Percentiles rank a stretch among this genome's conserved stretches.
phyloP scores from a whole-genome alignment of 2,888 invertebrate species.

The Blastobasis adustella region DNA sequence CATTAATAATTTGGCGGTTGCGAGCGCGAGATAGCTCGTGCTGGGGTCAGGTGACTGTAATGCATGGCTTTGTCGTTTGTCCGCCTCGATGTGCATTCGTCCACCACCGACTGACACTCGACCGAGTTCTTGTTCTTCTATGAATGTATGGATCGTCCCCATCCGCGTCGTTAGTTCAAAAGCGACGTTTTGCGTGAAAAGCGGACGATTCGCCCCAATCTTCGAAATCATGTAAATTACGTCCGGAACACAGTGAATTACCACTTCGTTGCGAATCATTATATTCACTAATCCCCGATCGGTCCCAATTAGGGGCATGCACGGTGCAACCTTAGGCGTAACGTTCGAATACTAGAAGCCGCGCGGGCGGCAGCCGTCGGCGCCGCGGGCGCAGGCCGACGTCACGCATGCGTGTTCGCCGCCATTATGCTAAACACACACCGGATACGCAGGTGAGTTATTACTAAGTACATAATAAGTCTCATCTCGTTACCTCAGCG shows the following conservation, averaged over 20 bases:
- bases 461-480: conserved; percentile 45
- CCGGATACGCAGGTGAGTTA: conserved; percentile 47
- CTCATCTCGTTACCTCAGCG: conserved; percentile 34
- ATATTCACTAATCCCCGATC: neutral
- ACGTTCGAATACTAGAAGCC: conserved; percentile 36
- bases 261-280: no score
- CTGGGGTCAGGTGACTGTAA: conserved; percentile 48
- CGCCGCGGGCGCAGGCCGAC: conserved; percentile 31
- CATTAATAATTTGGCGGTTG: conserved; percentile 63
- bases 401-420: conserved; percentile 37
- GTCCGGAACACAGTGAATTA: no score
- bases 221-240: neutral
- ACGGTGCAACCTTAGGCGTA: conserved; percentile 29
- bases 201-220: neutral
- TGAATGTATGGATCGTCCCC: no score
- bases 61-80: conserved; percentile 28
- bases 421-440: conserved; percentile 58
- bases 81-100: conserved; percentile 14
- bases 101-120: neutral
- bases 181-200: no score
- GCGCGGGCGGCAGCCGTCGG: conserved; percentile 16
- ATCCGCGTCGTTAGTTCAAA: no score
- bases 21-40: conserved; percentile 52
- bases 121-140: neutral
- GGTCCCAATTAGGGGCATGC: conserved; percentile 24